A percentile compares a stretch with the other conserved stretches of the same genome.
phyloP scores from a whole-genome alignment of 2,113 vertebrate species.

The Tragelaphus strepsiceros region DNA sequence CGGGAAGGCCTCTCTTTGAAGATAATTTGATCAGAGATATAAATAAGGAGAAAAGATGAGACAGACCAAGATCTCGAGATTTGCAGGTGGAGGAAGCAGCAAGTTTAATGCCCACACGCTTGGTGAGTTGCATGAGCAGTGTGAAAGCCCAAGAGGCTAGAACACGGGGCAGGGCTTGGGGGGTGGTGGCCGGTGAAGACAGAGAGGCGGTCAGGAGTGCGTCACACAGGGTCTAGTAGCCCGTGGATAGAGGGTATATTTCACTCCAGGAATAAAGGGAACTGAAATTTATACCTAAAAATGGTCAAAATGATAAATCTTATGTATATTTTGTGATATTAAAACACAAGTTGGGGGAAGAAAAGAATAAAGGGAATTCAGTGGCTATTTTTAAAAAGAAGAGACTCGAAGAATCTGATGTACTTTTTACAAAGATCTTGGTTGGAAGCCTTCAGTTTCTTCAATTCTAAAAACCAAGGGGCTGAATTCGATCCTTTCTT shows the following conservation, averaged over 20 bases:
- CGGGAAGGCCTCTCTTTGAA: background rate
- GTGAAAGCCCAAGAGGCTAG: background rate
- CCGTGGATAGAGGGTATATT: background rate
- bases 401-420: background rate
- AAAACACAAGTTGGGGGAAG: background rate
- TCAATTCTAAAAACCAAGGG: background rate
- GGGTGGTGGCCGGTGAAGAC: rapidly evolving
- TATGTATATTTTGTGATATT: background rate
- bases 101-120: background rate
- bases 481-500: background rate
- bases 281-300: background rate
- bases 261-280: background rate
- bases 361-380: background rate
- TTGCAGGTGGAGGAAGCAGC: background rate
- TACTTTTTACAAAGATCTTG: background rate
- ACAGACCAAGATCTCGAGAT: background rate
- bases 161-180: rapidly evolving
- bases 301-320: background rate
- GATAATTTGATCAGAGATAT: background rate
- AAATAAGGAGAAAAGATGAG: background rate
- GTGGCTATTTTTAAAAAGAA: background rate
- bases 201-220: background rate
- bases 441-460: background rate
- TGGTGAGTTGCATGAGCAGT: background rate
- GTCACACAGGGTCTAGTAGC: background rate